Evolutionary conservation across 2,797 vertebrate genomes (phyloP), one percentile per base, ranked within the genome.

Genomic region (Anguilla pacifica): DNA sequence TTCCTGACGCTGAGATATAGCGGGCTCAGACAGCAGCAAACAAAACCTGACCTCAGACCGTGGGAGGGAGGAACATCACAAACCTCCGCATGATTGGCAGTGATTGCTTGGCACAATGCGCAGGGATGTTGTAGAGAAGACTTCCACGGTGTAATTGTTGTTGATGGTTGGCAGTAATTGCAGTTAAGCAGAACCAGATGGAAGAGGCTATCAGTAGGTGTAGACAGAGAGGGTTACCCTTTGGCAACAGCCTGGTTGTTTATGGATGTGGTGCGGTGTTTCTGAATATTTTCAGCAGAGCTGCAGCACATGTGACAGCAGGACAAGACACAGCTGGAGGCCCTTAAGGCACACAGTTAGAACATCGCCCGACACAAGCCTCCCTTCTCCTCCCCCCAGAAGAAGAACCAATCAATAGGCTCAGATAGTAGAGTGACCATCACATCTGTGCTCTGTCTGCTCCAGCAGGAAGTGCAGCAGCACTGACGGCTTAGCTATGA

Each of bases 161-260:
- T 77, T 53, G 35, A 59, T 67, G 67, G 83, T 87, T 31, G 9
- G 79, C 88, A 90, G 92, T 90, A 94, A 95, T 92, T 90, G 93
- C 31, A 39, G 85, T 85, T 94, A 92, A 95, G 92, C 77, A 31
- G 59, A 91, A 94, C 90, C 94, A 95, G 93, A 93, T 92, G 90
- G 88, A 86, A 89, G 87, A 87, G 88, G 90, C 31, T 51, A 83
- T 85, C 89, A 90, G 88, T 31, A 81, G 43, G 85, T 67, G 79
- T 86, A 81, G 31, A 74, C 86, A 84, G 61, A 72, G 57, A 46
- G 28, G 67, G 81, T 83, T 46, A 46, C 64, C 74, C 85, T 84
- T 5, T 84, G 51, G 61, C 17, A 72, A 55, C 11, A 51, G 9
- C 7, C 46, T 3, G 43, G 70, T 70, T 64, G 51, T 84, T 43